A percentile compares a stretch with the other conserved stretches of the same genome.
phyloP scores from a whole-genome alignment of 2,888 invertebrate species.

The Ephialtes manifestator region DNA sequence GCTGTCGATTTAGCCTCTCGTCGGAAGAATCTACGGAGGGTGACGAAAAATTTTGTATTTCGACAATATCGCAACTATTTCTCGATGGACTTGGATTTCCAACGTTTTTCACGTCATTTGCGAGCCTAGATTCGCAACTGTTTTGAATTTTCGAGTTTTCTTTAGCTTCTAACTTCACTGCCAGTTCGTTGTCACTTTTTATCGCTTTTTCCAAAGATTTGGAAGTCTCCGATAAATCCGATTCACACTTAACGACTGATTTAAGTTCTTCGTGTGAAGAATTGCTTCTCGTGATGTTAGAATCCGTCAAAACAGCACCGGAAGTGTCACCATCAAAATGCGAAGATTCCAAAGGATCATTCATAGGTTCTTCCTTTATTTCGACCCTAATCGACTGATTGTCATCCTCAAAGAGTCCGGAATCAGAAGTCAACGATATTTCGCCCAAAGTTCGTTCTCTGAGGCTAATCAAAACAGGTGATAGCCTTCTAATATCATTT shows the following conservation, averaged over 20 bases:
- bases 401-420: slow-evolving; percentile 68
- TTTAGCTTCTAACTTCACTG: neutral
- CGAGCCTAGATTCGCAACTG: neutral
- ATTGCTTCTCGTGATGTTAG: neutral
- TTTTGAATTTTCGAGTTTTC: neutral
- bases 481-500: slow-evolving; percentile 82
- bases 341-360: neutral
- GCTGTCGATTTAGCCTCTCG: slow-evolving; percentile 24
- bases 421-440: slow-evolving; percentile 81
- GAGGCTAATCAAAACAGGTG: slow-evolving; percentile 83
- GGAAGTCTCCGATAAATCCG: neutral
- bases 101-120: neutral
- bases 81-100: neutral
- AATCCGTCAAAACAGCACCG: neutral
- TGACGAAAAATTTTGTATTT: neutral
- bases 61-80: neutral
- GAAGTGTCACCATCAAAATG: neutral
- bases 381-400: slow-evolving; percentile 3
- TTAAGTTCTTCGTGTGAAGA: neutral
- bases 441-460: slow-evolving; percentile 84
- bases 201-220: neutral
- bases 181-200: neutral
- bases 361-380: neutral
- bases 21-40: neutral
- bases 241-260: neutral